Percentiles rank a stretch among this genome's conserved stretches.
Conservation (phyloP, 1,140 invertebrate genomes). For the Dendroctonus valens region DNA sequence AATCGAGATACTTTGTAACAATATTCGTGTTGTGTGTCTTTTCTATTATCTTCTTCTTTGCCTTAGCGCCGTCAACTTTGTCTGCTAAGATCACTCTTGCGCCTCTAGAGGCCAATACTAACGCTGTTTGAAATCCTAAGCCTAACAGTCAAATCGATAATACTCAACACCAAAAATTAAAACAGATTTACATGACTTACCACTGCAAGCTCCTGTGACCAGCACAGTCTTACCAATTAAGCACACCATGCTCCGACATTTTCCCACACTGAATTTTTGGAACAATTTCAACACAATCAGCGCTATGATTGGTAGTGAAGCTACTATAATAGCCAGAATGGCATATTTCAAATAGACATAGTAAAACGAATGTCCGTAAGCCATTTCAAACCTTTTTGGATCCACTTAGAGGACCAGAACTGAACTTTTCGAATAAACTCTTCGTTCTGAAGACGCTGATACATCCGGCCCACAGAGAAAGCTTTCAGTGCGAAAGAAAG, state of each 20-base stretch:
- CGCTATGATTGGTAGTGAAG: slow-evolving; percentile 34
- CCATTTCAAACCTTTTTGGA: slow-evolving; percentile 5
- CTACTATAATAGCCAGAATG: slow-evolving; percentile 32
- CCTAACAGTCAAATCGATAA: slow-evolving; percentile 30
- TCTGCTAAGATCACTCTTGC: slow-evolving; percentile 46
- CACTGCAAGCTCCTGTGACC: slow-evolving; percentile 39
- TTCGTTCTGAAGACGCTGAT: no score
- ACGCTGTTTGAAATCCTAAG: slow-evolving; percentile 45
- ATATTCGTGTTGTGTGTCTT: slow-evolving; percentile 49
- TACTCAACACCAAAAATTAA: background rate
- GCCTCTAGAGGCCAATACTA: slow-evolving; percentile 44
- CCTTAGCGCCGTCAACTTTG: slow-evolving; percentile 43
- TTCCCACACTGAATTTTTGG: slow-evolving; percentile 39
- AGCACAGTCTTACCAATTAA: slow-evolving; percentile 42
- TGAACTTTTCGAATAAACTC: no score
- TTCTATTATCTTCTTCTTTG: slow-evolving; percentile 49
- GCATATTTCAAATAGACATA: slow-evolving; percentile 39
- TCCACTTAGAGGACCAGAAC: no score
- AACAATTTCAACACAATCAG: slow-evolving; percentile 40
- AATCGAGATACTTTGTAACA: slow-evolving; percentile 47
- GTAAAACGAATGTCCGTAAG: slow-evolving; percentile 30
- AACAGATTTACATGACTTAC: slow-evolving; percentile 24
- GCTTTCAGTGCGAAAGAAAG: slow-evolving; percentile 31
- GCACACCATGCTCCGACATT: slow-evolving; percentile 41
- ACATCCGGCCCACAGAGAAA: background rate